Conservation (phyloP, 1,140 invertebrate genomes). For the Ephestia elutella region DNA sequence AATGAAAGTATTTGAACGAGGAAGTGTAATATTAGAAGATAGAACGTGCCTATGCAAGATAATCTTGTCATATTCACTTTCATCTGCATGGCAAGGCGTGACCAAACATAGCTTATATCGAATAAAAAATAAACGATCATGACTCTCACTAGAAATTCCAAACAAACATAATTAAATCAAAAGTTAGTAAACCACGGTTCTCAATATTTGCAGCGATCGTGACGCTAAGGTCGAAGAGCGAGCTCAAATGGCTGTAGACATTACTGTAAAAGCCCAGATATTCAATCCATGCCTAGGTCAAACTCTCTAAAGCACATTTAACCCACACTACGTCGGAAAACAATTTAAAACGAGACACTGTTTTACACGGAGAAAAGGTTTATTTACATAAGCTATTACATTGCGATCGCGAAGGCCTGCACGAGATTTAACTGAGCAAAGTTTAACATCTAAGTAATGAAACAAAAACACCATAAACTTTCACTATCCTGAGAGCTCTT, state of each 20-base stretch:
- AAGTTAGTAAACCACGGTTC: slow-evolving; percentile 16
- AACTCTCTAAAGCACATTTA: slow-evolving; percentile 30
- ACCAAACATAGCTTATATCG: neutral
- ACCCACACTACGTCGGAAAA: slow-evolving; percentile 2
- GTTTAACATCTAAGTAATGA: neutral
- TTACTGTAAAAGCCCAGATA: slow-evolving; percentile 26
- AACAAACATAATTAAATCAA: slow-evolving; percentile 19
- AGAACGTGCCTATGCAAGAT: neutral
- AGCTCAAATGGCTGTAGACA: slow-evolving; percentile 22
- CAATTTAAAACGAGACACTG: slow-evolving; percentile 7
- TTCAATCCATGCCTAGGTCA: slow-evolving; percentile 36
- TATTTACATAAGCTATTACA: slow-evolving; percentile 7
- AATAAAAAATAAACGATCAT: neutral
- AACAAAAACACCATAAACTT: slow-evolving; percentile 5
- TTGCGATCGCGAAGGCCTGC: neutral
- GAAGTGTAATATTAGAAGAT: neutral
- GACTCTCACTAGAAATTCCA: slow-evolving; percentile 7
- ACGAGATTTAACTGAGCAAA: slow-evolving; percentile 2
- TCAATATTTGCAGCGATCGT: slow-evolving; percentile 33
- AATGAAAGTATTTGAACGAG: neutral
- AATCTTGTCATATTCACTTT: slow-evolving; percentile 3
- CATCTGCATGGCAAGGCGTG: neutral
- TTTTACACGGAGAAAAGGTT: slow-evolving; percentile 1
- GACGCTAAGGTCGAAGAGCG: slow-evolving; percentile 25
- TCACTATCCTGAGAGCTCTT: neutral